Conservation (phyloP, 35 echinoderm and acorn worm genomes). For the Acanthaster planci region DNA sequence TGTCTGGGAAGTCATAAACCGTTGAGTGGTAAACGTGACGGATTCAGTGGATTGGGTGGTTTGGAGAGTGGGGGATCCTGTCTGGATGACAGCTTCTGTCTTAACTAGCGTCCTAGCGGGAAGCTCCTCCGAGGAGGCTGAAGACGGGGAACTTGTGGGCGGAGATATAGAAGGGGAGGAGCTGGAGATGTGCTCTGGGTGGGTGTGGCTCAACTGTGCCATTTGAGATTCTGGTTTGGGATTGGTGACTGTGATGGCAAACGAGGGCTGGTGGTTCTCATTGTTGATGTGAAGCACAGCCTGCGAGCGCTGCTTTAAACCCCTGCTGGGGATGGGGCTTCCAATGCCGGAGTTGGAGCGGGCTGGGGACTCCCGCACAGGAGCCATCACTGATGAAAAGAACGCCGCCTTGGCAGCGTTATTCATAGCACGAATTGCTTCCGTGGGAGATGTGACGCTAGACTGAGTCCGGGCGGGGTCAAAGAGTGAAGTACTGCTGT, state of each 20-base stretch:
- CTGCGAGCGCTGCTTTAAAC: constrained; percentile 47
- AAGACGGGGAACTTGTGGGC: constrained; percentile 23
- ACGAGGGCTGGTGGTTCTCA: constrained; percentile 29
- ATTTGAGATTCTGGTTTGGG: constrained; percentile 39
- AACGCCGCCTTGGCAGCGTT: constrained; percentile 50
- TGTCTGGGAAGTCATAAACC: not conserved
- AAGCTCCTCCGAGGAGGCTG: not conserved
- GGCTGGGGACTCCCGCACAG: constrained; percentile 27
- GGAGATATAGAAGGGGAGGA: constrained; percentile 36
- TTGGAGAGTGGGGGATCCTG: not conserved
- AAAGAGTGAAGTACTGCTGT: constrained; percentile 12
- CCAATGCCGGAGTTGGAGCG: not conserved
- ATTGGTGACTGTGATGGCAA: constrained; percentile 72
- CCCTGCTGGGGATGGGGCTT: not conserved
- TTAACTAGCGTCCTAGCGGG: constrained; percentile 11
- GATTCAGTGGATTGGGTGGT: not conserved
- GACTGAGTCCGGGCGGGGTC: constrained; percentile 38
- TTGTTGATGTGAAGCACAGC: constrained; percentile 59
- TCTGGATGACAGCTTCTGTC: constrained; percentile 25
- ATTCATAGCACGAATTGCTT: constrained; percentile 74
- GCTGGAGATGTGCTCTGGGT: not conserved
- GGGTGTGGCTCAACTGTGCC: not conserved
- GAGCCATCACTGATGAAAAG: constrained; percentile 55
- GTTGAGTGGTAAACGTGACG: not conserved
- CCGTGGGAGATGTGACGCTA: constrained; percentile 65